Percentiles rank a stretch among this genome's conserved stretches.
These are phyloP conservation scores for Pedionomus torquatus DNA, from an alignment of 2,113 vertebrate genomes.

Conservation along the genomic window DNA sequence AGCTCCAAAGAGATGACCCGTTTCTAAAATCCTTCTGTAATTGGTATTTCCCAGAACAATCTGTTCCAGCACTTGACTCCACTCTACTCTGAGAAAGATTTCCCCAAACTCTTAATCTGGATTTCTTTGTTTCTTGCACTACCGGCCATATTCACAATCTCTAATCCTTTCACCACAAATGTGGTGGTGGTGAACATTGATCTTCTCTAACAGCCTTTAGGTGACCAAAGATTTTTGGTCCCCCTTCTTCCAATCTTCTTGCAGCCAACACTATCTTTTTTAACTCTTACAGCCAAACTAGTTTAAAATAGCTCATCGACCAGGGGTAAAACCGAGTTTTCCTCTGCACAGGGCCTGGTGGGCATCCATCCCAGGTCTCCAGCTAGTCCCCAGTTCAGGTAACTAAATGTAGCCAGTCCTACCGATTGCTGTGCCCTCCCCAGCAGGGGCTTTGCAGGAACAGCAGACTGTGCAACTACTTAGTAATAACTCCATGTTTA, in stretches of 20 bases:
- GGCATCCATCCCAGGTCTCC: not conserved
- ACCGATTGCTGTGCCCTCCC: accelerated
- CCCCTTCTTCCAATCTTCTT: not conserved
- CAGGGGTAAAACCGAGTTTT: not conserved
- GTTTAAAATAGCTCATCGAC: not conserved
- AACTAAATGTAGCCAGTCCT: not conserved
- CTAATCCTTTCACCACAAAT: not conserved
- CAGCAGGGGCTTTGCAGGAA: not conserved
- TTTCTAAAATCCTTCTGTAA: not conserved
- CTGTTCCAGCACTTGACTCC: not conserved
- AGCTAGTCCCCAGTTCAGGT: not conserved
- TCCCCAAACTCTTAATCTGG: too few species aligned
- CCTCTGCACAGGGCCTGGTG: not conserved
- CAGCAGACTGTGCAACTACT: not conserved
- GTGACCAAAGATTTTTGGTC: not conserved
- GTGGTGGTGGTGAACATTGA: accelerated
- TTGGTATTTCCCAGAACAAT: accelerated
- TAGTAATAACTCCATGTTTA: not conserved
- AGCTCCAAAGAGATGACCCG: not conserved
- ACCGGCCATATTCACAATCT: not conserved
- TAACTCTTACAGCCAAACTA: not conserved
- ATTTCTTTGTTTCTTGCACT: not conserved
- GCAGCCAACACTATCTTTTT: not conserved
- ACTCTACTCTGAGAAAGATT: not conserved
- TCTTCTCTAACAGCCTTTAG: not conserved